Conservation (phyloP, 2,797 vertebrate genomes). For the Diglossa cyanea region DNA sequence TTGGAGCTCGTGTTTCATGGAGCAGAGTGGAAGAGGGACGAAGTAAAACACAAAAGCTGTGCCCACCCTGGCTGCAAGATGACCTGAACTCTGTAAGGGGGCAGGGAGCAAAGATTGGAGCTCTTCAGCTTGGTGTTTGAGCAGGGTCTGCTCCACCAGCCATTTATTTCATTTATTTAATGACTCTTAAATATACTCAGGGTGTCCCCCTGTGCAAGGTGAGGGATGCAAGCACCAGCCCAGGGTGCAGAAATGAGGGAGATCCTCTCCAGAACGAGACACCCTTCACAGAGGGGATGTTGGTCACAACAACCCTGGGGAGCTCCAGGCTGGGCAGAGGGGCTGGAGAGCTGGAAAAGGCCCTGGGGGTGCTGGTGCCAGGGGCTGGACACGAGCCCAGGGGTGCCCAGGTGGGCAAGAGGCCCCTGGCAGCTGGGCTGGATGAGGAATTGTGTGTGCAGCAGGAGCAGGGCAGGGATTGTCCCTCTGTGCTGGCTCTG, state of each 20-base stretch:
- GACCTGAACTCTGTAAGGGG: not conserved
- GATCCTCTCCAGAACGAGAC: not conserved
- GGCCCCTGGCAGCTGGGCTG: not conserved
- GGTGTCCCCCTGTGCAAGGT: not conserved
- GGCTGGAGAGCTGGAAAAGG: not conserved
- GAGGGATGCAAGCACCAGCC: not conserved
- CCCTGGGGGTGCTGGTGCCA: not conserved
- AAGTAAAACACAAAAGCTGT: not conserved
- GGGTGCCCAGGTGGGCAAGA: not conserved
- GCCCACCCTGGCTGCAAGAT: not conserved
- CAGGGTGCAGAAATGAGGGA: not conserved
- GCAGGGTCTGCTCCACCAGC: not conserved
- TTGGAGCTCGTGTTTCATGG: fast-evolving
- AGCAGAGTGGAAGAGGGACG: not conserved
- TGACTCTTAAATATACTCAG: not conserved
- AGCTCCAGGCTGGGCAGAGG: not conserved
- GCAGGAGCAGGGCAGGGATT: not conserved
- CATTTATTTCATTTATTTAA: not conserved
- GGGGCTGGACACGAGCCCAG: not conserved
- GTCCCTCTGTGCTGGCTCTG: not conserved
- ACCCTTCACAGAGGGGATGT: not conserved
- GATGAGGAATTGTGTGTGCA: not conserved
- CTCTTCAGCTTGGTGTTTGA: not conserved
- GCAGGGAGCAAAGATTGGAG: fast-evolving
- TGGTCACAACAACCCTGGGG: fast-evolving